These are phyloP conservation scores for Bradypus variegatus DNA, from an alignment of 2,797 vertebrate genomes.

Conservation along the genomic window DNA sequence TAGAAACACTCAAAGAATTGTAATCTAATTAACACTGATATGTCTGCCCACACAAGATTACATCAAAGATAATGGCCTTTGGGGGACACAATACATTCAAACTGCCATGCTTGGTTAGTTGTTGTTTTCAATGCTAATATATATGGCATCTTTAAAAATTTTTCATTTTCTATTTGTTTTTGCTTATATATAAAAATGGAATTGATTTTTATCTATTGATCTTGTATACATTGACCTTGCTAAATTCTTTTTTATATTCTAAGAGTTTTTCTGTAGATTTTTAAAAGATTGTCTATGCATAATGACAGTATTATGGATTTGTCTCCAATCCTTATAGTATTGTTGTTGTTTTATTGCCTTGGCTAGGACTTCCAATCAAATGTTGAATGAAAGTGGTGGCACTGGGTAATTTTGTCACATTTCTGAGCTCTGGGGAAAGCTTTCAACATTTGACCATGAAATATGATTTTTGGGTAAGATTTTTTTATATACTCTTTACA, in stretches of 20 bases:
- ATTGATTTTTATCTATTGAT: not conserved
- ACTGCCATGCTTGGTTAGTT: not conserved
- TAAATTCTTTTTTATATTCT: not conserved
- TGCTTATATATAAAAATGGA: not conserved
- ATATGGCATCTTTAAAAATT: not conserved
- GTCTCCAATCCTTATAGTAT: not conserved
- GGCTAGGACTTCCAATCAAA: not conserved
- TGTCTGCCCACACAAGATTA: too few species aligned
- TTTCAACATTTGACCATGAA: not conserved
- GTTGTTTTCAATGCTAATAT: not conserved
- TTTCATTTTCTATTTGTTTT: not conserved
- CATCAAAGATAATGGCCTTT: too few species aligned
- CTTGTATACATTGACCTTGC: not conserved
- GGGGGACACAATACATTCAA: too few species aligned
- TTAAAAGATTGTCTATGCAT: not conserved
- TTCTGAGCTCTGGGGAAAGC: not conserved
- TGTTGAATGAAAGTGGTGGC: not conserved
- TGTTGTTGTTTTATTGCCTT: not conserved
- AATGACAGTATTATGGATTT: not conserved
- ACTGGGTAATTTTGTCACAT: not conserved
- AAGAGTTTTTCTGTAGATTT: not conserved
- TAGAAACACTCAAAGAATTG: too few species aligned
- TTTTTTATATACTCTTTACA: not conserved
- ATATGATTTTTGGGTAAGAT: not conserved
- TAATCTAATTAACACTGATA: too few species aligned